Evolutionary conservation across 2,797 vertebrate genomes (phyloP), one percentile per base, ranked within the genome.

Genomic region (Todus mexicanus): DNA sequence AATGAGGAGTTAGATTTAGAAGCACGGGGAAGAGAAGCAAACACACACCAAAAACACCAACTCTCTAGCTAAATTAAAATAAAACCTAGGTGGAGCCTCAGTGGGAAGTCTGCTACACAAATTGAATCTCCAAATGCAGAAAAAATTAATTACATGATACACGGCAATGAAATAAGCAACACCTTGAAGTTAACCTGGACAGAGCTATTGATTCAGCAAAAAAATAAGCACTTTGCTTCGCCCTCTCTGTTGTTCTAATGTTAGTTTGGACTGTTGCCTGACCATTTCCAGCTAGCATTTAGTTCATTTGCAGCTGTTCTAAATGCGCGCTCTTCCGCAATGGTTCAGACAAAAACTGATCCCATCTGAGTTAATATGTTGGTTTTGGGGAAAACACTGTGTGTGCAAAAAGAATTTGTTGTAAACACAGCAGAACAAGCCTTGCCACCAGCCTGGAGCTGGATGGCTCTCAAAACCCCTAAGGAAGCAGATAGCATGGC

Each of bases 181-280:
- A 94, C 92, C 93, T 91, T 90, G 91, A 94, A 84, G 40, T 84
- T 57, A 93, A 82, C 84, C 94, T 35, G 81, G 94, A 95, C 84
- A 76, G 37, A 93, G 75, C 79, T 87, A 88, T 65, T 65, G 96
- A 89, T 94, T 94, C 94, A 68, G 68, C 77, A 96, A 92, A 95
- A 94, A 92, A 81, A 21, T 7, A 73, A 83, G 84, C 87, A 51
- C 89, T 96, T 78, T 88, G 37, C 25, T 89, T 95, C 64, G 81
- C 57, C 35, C 27, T 79, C 71, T 89, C 57, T 72, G 40, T 59
- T 66, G 50, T 82, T 82, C 83, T 95, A 84, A 86, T 71, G 87
- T 82, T 83, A 77, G 7, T 77, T 86, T 96, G 97, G 96, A 96
- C 71, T 47, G 87, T 22, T 92, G 95, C 96, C 97, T 95, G 92